A percentile compares a stretch with the other conserved stretches of the same genome.
Conservation (phyloP, 1,140 invertebrate genomes). For the Bombus huntii region DNA sequence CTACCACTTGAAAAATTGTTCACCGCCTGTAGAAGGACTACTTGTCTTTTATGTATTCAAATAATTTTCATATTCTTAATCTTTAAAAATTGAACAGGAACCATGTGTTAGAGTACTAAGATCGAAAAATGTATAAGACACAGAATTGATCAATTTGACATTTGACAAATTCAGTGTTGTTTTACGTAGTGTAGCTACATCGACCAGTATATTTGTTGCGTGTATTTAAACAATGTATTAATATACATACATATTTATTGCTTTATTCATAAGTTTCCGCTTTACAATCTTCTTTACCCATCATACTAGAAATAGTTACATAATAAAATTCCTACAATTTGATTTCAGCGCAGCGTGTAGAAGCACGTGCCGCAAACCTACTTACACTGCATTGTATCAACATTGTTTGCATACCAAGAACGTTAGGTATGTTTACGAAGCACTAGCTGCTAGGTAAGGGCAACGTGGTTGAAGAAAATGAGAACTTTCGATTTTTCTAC, state of each 20-base stretch:
- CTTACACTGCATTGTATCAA: neutral
- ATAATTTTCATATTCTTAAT: neutral
- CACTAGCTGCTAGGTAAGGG: too few species aligned
- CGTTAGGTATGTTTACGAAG: neutral
- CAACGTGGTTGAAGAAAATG: neutral
- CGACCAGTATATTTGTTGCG: neutral
- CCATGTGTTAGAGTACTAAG: neutral
- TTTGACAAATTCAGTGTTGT: too few species aligned
- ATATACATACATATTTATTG: too few species aligned
- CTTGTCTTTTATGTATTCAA: neutral
- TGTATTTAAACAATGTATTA: neutral
- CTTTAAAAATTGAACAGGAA: neutral
- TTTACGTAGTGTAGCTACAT: neutral
- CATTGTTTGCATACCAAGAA: neutral
- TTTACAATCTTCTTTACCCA: too few species aligned
- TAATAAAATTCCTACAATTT: neutral
- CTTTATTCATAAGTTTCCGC: too few species aligned
- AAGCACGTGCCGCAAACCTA: neutral
- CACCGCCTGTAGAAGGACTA: neutral
- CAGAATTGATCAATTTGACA: neutral
- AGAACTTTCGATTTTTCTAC: conserved; percentile 26
- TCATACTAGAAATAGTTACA: too few species aligned
- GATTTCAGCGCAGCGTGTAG: neutral
- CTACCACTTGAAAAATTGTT: conserved; percentile 15
- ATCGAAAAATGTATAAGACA: neutral